Conservation (phyloP, 2,113 vertebrate genomes). For the Potamarius usumacintae region DNA sequence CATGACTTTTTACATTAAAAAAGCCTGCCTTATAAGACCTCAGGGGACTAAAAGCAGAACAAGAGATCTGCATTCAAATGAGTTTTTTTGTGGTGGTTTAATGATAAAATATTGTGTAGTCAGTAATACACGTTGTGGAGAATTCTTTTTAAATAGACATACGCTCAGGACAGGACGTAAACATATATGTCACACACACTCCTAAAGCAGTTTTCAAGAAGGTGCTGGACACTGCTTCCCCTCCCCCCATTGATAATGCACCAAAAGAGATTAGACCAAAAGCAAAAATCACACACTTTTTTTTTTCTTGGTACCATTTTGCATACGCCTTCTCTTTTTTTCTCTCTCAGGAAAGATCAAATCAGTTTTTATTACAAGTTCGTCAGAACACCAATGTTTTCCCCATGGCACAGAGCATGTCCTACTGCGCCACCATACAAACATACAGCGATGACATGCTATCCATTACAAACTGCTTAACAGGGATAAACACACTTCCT, state of each 20-base stretch:
- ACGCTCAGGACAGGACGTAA: background rate
- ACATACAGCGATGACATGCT: constrained; percentile 7
- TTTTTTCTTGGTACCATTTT: background rate
- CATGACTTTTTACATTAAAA: background rate
- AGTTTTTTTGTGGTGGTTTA: background rate
- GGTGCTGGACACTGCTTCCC: background rate
- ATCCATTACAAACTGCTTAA: constrained; percentile 40
- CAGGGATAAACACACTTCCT: constrained; percentile 46
- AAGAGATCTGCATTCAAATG: background rate
- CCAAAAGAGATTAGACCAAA: background rate
- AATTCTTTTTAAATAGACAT: background rate
- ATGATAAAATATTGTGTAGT: background rate
- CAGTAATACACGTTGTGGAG: background rate
- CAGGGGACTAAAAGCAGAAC: constrained; percentile 9
- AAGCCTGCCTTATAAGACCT: background rate
- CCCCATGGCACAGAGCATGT: constrained; percentile 30
- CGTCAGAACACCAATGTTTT: constrained; percentile 5
- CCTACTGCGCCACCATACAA: constrained; percentile 28
- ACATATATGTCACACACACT: background rate
- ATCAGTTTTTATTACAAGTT: constrained; percentile 36
- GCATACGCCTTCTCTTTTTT: constrained; percentile 4
- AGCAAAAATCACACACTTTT: background rate
- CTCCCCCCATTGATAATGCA: background rate
- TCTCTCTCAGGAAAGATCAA: constrained; percentile 17
- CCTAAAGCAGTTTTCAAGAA: background rate